Evolutionary conservation across 2,113 vertebrate species (phyloP).

Genomic region (Ictalurus furcatus): DNA sequence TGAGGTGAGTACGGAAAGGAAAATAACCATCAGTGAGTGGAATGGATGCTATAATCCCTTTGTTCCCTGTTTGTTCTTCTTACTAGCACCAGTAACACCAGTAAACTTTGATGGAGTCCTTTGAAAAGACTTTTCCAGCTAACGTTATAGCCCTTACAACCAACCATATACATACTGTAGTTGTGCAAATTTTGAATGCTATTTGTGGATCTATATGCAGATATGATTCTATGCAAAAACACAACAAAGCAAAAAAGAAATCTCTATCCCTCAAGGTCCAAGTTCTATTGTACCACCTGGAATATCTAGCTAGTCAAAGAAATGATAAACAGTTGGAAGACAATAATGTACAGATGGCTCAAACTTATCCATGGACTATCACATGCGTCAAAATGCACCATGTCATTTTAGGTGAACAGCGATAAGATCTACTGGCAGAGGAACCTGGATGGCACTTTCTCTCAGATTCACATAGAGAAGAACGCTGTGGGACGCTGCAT

Average conservation of each 20-base stretch:
- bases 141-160: too few species aligned
- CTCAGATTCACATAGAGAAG: conserved; percentile 78
- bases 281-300: not conserved
- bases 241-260: too few species aligned
- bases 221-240: too few species aligned
- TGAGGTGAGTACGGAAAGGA: conserved; percentile 71
- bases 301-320: not conserved
- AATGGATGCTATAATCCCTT: not conserved
- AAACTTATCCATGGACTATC: not conserved
- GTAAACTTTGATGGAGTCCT: not conserved
- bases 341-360: too few species aligned
- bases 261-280: not conserved
- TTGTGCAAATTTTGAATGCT: too few species aligned
- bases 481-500: conserved; percentile 79
- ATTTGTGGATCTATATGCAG: too few species aligned
- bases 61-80: not conserved
- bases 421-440: conserved; percentile 88
- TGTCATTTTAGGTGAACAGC: conserved; percentile 81
- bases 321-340: not conserved
- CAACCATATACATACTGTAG: too few species aligned
- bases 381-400: not conserved
- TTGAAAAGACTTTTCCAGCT: not conserved
- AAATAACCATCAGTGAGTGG: not conserved
- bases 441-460: conserved; percentile 75
- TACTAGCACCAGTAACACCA: not conserved